Evolutionary conservation across 2,797 vertebrate species (phyloP).

Genomic region (Tokudaia tokunoshimensis): DNA sequence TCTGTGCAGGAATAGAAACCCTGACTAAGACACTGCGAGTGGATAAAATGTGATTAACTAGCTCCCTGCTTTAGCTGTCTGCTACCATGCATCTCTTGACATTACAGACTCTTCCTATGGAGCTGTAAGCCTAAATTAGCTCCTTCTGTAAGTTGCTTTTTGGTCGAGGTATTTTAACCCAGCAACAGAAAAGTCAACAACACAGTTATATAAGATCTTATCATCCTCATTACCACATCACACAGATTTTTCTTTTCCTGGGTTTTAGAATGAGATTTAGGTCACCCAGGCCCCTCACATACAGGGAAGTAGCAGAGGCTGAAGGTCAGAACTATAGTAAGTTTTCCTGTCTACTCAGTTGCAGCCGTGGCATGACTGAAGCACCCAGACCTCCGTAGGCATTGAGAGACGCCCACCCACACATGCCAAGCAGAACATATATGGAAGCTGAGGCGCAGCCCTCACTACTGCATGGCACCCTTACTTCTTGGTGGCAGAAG

Average conservation of each 20-base stretch:
- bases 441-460: background rate
- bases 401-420: background rate
- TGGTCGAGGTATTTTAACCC: background rate
- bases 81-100: background rate
- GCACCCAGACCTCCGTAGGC: background rate
- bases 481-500: background rate
- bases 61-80: background rate
- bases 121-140: background rate
- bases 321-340: background rate
- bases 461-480: background rate
- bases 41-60: background rate
- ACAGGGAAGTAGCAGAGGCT: background rate
- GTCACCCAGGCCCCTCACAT: background rate
- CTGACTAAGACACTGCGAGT: too few relatives aligned
- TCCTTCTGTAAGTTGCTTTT: background rate
- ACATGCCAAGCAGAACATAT: background rate
- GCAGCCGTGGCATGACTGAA: background rate
- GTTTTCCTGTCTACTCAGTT: background rate
- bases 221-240: background rate
- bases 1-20: too few relatives aligned
- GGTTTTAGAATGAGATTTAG: background rate
- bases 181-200: background rate
- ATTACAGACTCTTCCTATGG: background rate
- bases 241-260: background rate
- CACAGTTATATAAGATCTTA: background rate